phyloP scores from a whole-genome alignment of 2,113 vertebrate species.

The Cyanistes caeruleus region DNA sequence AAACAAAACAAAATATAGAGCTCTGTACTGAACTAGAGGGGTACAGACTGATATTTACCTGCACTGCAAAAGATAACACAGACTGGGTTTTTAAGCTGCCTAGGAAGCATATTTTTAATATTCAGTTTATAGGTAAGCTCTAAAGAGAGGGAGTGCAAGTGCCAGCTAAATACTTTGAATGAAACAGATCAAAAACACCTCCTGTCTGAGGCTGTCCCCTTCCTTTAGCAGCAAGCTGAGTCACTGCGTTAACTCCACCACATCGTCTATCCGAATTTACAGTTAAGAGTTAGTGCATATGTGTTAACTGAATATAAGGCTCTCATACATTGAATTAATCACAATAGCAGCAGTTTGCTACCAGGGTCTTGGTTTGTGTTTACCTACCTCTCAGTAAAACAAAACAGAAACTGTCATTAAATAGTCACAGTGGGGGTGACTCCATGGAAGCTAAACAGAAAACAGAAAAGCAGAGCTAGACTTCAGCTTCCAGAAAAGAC shows the following conservation, averaged over 20 bases:
- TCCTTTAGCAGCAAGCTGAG: neutral
- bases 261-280: neutral
- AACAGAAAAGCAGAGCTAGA: neutral
- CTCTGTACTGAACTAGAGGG: neutral
- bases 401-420: neutral
- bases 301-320: neutral
- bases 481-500: neutral
- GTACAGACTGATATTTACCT: neutral
- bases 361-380: neutral
- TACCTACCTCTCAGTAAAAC: neutral
- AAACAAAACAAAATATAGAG: neutral
- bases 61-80: neutral
- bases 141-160: neutral
- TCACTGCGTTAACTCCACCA: neutral
- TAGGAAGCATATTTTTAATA: neutral
- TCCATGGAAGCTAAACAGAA: neutral
- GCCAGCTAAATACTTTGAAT: neutral
- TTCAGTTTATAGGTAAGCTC: neutral
- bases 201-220: neutral
- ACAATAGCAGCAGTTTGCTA: neutral
- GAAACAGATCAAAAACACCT: neutral
- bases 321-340: neutral
- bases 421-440: neutral
- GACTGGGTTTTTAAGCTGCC: neutral
- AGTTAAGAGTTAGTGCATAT: neutral